Percentiles rank a stretch among this genome's conserved stretches.
phyloP scores from a whole-genome alignment of 2,113 vertebrate genomes.

The Microcebus murinus region DNA sequence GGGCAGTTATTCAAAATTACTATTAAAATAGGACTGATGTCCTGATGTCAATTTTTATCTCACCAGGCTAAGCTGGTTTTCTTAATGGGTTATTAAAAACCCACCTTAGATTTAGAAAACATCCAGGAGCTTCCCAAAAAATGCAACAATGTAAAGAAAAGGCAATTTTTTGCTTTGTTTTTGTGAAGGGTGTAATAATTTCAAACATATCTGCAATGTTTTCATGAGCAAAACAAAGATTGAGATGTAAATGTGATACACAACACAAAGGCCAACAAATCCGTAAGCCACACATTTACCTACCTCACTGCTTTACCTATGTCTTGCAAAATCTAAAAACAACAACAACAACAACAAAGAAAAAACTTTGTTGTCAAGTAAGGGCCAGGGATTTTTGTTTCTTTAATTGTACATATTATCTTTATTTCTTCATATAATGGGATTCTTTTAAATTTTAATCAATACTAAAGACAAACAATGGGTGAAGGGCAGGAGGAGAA shows the following conservation, averaged over 20 bases:
- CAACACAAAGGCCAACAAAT: neutral
- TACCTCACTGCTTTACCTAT: neutral
- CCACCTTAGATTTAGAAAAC: neutral
- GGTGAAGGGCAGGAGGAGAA: neutral
- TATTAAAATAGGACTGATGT: neutral
- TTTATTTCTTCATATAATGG: conserved; percentile 48
- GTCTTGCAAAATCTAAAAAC: neutral
- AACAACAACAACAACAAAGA: neutral
- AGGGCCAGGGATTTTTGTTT: neutral
- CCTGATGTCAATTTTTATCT: neutral
- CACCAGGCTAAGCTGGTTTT: neutral
- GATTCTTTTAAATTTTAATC: conserved; percentile 30
- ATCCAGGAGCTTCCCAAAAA: neutral
- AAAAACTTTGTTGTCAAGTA: neutral
- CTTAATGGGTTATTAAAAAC: neutral
- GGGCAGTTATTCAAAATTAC: conserved; percentile 6
- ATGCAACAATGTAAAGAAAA: neutral
- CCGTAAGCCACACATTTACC: neutral
- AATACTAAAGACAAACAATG: neutral
- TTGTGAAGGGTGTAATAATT: neutral
- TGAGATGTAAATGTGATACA: neutral
- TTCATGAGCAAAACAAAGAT: conserved; percentile 20
- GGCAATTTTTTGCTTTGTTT: neutral
- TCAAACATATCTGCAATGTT: neutral
- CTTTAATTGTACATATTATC: neutral